Percentiles rank a stretch among this genome's conserved stretches.
Conservation (phyloP, 2,797 vertebrate species). For the Dendrocincla fuliginosa region DNA sequence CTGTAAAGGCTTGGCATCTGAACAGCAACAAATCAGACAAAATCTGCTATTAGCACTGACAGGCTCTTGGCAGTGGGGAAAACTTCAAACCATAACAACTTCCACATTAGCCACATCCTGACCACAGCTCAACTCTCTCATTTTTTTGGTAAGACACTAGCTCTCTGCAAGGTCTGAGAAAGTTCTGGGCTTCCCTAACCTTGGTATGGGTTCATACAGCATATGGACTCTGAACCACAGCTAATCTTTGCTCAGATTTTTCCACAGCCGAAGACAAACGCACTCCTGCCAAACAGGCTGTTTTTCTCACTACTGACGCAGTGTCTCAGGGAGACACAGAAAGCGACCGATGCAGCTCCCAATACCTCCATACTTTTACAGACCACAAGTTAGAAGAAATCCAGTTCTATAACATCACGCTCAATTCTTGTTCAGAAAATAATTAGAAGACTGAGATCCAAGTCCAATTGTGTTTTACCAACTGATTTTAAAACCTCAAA, state of each 20-base stretch:
- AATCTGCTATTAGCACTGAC: neutral
- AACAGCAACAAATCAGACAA: neutral
- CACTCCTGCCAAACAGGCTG: neutral
- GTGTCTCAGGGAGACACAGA: neutral
- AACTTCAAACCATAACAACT: neutral
- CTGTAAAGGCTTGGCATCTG: neutral
- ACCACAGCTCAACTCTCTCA: neutral
- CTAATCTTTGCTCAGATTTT: neutral
- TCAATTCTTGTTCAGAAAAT: neutral
- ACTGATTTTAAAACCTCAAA: neutral
- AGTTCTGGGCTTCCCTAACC: neutral
- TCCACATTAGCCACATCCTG: slow-evolving; percentile 42
- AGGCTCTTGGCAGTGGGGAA: neutral
- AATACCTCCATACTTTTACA: neutral
- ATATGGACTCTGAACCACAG: neutral
- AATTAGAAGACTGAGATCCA: neutral
- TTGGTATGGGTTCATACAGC: neutral
- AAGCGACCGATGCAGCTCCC: neutral
- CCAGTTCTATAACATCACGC: neutral
- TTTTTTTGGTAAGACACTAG: neutral
- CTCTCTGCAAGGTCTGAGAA: neutral
- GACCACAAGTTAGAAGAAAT: neutral
- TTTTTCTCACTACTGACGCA: neutral
- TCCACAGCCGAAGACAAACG: neutral
- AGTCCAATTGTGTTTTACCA: neutral